A percentile compares a stretch with the other conserved stretches of the same genome.
phyloP scores from a whole-genome alignment of 1,140 invertebrate genomes.

The Tetraneura akinire region DNA sequence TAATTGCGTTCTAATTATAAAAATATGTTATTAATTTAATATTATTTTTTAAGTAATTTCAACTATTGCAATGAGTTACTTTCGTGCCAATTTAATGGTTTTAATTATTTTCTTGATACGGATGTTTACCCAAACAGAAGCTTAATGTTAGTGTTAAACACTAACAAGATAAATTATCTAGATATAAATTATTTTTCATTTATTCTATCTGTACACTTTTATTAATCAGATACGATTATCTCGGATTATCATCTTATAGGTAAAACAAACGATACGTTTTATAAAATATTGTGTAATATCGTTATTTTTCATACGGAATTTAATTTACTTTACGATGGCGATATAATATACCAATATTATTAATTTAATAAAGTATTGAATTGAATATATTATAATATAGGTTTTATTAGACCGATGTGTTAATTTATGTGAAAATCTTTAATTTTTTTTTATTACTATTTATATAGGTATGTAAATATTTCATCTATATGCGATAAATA shows the following conservation, averaged over 20 bases:
- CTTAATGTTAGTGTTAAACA: conserved; percentile 26
- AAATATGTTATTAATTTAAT: no score
- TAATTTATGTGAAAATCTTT: no score
- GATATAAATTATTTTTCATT: conserved; percentile 26
- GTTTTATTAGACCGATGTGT: no score
- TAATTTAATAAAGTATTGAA: no score
- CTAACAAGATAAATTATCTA: conserved; percentile 11
- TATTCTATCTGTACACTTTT: conserved; percentile 5
- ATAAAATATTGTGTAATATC: not conserved
- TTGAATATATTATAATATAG: no score
- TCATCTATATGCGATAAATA: no score
- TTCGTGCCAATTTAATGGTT: conserved; percentile 11
- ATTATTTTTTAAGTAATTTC: no score
- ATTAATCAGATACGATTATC: conserved; percentile 20
- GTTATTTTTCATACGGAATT: not conserved
- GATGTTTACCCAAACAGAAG: conserved; percentile 23
- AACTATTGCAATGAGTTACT: no score
- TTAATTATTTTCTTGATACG: conserved; percentile 11
- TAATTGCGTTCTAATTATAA: no score
- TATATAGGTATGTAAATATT: no score
- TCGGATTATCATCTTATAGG: not conserved
- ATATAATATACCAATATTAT: not conserved
- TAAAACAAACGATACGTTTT: conserved; percentile 25
- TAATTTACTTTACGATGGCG: not conserved
- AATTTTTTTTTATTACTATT: no score